Conservation (phyloP, 2,888 invertebrate species). For the Gerris lacustris region DNA sequence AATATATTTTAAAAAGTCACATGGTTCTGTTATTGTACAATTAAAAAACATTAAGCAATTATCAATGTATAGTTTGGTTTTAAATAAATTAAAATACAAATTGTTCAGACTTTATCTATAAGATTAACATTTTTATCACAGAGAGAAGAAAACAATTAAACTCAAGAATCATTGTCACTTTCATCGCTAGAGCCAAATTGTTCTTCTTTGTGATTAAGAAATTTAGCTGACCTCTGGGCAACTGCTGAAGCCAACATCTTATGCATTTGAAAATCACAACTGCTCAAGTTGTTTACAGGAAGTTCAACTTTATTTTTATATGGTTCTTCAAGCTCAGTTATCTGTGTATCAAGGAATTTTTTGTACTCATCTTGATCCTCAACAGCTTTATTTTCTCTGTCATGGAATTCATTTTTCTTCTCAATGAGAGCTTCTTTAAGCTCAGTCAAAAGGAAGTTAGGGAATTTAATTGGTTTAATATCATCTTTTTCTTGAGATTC, state of each 20-base stretch:
- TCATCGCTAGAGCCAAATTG: conserved; percentile 5
- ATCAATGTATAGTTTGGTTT: too few relatives aligned
- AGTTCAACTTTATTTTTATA: background rate
- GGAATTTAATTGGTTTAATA: background rate
- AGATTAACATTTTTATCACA: too few relatives aligned
- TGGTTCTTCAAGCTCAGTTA: background rate
- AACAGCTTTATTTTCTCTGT: background rate
- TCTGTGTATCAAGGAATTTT: background rate
- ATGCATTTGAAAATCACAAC: background rate
- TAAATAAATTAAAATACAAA: too few relatives aligned
- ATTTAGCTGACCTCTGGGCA: background rate
- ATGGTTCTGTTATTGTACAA: too few relatives aligned
- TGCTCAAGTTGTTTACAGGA: background rate
- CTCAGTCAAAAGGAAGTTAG: background rate
- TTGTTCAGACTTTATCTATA: too few relatives aligned
- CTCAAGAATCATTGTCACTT: background rate
- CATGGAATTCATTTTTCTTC: background rate
- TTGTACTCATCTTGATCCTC: background rate
- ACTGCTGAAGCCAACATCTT: background rate
- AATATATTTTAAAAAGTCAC: too few relatives aligned
- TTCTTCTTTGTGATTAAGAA: background rate
- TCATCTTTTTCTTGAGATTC: background rate
- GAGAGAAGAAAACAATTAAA: too few relatives aligned
- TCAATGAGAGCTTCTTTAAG: conserved; percentile 3
- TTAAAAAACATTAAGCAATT: too few relatives aligned